These are phyloP conservation scores for Biston stratarius DNA, from an alignment of 2,888 invertebrate species.

Conservation along the genomic window DNA sequence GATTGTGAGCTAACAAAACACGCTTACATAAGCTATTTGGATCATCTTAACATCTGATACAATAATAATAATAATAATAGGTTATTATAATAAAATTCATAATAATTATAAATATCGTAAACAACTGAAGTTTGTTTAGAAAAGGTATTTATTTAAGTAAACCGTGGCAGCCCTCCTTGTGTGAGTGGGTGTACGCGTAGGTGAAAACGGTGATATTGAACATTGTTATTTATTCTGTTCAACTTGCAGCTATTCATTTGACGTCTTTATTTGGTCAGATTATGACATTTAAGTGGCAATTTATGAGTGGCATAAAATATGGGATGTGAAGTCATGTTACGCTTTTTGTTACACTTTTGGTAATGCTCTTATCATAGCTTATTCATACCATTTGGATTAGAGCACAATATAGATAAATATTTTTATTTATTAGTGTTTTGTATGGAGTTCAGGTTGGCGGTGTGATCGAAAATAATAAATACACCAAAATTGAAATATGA, in stretches of 20 bases:
- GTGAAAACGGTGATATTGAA: slow-evolving; percentile 52
- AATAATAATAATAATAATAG: too few relatives aligned
- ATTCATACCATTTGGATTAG: not conserved
- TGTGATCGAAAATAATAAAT: too few relatives aligned
- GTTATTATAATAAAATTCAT: not conserved
- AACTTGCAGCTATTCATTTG: slow-evolving; percentile 49
- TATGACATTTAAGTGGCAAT: slow-evolving; percentile 32
- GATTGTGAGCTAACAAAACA: too few relatives aligned
- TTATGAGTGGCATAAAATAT: slow-evolving; percentile 26
- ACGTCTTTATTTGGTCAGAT: slow-evolving; percentile 50
- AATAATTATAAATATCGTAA: not conserved
- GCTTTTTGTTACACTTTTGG: slow-evolving; percentile 9
- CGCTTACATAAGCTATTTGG: too few relatives aligned
- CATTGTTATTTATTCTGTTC: slow-evolving; percentile 46
- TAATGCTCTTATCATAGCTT: not conserved
- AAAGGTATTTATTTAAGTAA: slow-evolving; percentile 2
- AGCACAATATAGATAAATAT: too few relatives aligned
- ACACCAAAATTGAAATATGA: too few relatives aligned
- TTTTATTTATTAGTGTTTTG: too few relatives aligned
- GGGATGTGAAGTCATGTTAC: slow-evolving; percentile 17
- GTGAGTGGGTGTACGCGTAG: slow-evolving; percentile 66
- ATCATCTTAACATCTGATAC: too few relatives aligned
- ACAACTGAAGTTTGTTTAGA: not conserved
- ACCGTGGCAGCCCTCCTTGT: slow-evolving; percentile 1
- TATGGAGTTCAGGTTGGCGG: too few relatives aligned